Evolutionary conservation across 2,113 vertebrate genomes (phyloP), one percentile per base, ranked within the genome.

Genomic region (Motacilla tschutschensis): DNA sequence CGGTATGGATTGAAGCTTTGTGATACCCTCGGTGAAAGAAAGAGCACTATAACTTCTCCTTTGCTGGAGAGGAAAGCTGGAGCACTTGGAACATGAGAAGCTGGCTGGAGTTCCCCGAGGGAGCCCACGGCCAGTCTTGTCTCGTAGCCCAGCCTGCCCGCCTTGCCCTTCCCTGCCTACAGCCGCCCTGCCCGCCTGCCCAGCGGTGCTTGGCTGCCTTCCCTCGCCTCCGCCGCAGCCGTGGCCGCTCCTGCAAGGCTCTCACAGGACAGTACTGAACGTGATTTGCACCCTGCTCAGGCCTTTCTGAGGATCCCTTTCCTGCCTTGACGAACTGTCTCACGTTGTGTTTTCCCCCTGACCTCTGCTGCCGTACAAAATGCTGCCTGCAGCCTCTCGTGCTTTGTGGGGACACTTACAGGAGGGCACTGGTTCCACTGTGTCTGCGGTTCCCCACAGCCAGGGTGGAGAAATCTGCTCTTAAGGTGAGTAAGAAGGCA

Each of bases 401-500:
- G 7, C 22, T 79, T 12, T 29, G 22, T 21, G 75, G 78, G 58
- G 40, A 83, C 0, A 6, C 43, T 53, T 62, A 12, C 8, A 20
- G 82, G 21, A 83, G 29, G 25, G 35, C 82, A 75, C 35, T 3
- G 79, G 72, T 93, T 93, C 93, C 92, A 85, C 58, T 0, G 1
- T 58, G 90, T 91, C 90, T 91, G 89, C 24, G 69, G 90, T 47
- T 93, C 76, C 73, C 90, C 79, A 41, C 86, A 86, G 53, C 53
- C 44, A 26, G 74, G 78, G 81, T 86, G 81, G 81, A 71, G 92
- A 93, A 91, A 70, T 93, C 82, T 88, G 38, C 26, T 89, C 79
- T 60, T 28, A 44, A 87, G 75, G 73, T 88, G n/a, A 19, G 35
- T 84, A 94, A 93, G 82, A 93, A 93, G 57, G 69, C 53, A 87